phyloP scores from a whole-genome alignment of 2,113 vertebrate genomes.

The Collichthys lucidus region DNA sequence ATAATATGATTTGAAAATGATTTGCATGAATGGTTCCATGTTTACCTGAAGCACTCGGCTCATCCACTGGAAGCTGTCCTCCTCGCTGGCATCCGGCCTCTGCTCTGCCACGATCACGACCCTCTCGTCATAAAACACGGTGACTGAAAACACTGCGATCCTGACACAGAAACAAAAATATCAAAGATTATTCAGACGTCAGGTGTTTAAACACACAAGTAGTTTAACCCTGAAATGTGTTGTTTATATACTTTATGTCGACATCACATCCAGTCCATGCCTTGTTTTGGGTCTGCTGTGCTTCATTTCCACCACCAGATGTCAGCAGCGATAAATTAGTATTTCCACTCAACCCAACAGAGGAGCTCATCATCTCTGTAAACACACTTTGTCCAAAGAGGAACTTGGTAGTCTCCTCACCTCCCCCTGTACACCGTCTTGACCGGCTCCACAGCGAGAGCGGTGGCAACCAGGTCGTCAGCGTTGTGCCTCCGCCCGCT shows the following conservation, averaged over 20 bases:
- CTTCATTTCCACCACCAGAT: constrained; percentile 60
- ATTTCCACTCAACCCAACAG: background rate
- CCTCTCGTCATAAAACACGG: constrained; percentile 97
- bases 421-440: constrained; percentile 98
- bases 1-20: too few species aligned
- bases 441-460: constrained; percentile 94
- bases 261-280: background rate
- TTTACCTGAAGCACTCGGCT: constrained; percentile 94
- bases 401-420: constrained; percentile 77
- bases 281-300: background rate
- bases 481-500: constrained; percentile 95
- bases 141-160: constrained; percentile 97
- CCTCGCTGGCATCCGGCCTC: constrained; percentile 94
- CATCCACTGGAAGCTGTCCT: constrained; percentile 99
- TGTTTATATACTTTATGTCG: background rate
- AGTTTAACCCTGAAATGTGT: background rate
- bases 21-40: background rate
- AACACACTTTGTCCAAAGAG: background rate
- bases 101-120: constrained; percentile 97
- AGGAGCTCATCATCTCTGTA: background rate
- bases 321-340: constrained; percentile 45
- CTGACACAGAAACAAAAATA: constrained; percentile 70
- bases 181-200: background rate
- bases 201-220: background rate
- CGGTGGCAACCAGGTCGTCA: constrained; percentile 96